phyloP scores from a whole-genome alignment of 2,888 invertebrate genomes.

The Thereva nobilitata region DNA sequence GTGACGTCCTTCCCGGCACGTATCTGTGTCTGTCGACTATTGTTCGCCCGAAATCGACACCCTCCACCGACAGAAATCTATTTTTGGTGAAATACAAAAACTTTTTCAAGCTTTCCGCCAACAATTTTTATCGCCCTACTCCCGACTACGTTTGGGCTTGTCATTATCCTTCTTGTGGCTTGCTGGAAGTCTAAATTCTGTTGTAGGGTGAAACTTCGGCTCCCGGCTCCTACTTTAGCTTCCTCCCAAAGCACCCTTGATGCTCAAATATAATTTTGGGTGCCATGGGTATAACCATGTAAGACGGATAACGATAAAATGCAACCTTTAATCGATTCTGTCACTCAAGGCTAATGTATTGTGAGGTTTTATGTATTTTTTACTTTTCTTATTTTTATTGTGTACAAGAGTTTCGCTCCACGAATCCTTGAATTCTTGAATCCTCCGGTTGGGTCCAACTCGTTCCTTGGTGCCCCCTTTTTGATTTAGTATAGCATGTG shows the following conservation, averaged over 20 bases:
- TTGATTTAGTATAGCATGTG: conserved; percentile 16
- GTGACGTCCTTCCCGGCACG: too few species aligned
- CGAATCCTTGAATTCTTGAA: background rate
- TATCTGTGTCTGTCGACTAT: conserved; percentile 9
- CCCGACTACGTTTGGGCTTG: conserved; percentile 13
- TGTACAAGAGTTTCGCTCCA: background rate
- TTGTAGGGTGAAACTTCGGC: conserved; percentile 3
- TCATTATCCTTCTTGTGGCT: conserved; percentile 29
- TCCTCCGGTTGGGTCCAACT: background rate
- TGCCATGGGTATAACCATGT: conserved; percentile 29
- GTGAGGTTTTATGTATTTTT: conserved; percentile 38
- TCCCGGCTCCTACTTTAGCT: conserved; percentile 5
- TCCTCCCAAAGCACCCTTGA: background rate
- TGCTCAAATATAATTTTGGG: conserved; percentile 25
- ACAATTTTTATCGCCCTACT: conserved; percentile 11
- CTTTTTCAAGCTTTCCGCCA: background rate
- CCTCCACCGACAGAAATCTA: background rate
- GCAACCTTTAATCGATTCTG: conserved; percentile 41
- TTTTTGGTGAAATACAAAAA: background rate
- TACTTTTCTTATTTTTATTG: conserved; percentile 21
- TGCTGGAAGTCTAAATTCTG: background rate
- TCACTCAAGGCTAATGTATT: conserved; percentile 40
- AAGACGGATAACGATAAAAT: conserved; percentile 38
- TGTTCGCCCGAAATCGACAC: conserved; percentile 6
- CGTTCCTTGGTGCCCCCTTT: conserved; percentile 12